Evolutionary conservation across 2,113 vertebrate genomes (phyloP).

Genomic region (Apeltes quadracus): DNA sequence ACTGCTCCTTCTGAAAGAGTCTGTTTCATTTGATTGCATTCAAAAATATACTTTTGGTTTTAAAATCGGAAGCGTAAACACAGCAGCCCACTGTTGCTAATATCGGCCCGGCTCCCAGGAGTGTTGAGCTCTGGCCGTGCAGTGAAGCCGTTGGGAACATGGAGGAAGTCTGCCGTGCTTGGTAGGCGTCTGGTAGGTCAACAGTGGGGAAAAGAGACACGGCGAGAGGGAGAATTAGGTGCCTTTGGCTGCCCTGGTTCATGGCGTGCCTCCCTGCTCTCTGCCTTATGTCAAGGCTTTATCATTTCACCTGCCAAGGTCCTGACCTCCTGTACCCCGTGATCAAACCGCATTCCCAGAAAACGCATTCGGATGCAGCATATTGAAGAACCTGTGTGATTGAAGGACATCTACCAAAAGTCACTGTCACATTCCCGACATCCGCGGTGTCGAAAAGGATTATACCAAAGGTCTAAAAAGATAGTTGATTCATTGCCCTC

Average conservation of each 20-base stretch:
- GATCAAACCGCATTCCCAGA: conserved; percentile 7
- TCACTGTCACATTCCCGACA: not conserved
- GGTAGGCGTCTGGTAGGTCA: conserved; percentile 62
- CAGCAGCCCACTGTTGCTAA: conserved; percentile 5
- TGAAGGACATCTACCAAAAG: not conserved
- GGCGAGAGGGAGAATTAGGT: conserved; percentile 61
- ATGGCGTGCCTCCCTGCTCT: conserved; percentile 63
- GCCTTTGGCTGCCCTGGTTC: conserved; percentile 48
- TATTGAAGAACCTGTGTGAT: conserved; percentile 13
- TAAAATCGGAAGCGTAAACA: not conserved
- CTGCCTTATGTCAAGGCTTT: conserved; percentile 71
- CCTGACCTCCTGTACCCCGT: conserved; percentile 46
- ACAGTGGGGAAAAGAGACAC: conserved; percentile 53
- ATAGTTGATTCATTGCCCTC: not conserved
- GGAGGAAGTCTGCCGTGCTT: conserved; percentile 54
- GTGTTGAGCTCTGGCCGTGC: conserved; percentile 66
- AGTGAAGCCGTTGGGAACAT: conserved; percentile 55
- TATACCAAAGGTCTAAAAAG: not conserved
- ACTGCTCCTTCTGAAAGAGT: conserved; percentile 3
- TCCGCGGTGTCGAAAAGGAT: conserved; percentile 1
- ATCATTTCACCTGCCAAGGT: conserved; percentile 71
- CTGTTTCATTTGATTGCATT: conserved; percentile 8
- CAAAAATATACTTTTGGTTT: not conserved
- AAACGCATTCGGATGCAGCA: conserved; percentile 24
- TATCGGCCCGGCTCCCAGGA: conserved; percentile 9